These are phyloP conservation scores for Pseudochirops corinnae DNA, from an alignment of 2,797 vertebrate species.

Conservation along the genomic window DNA sequence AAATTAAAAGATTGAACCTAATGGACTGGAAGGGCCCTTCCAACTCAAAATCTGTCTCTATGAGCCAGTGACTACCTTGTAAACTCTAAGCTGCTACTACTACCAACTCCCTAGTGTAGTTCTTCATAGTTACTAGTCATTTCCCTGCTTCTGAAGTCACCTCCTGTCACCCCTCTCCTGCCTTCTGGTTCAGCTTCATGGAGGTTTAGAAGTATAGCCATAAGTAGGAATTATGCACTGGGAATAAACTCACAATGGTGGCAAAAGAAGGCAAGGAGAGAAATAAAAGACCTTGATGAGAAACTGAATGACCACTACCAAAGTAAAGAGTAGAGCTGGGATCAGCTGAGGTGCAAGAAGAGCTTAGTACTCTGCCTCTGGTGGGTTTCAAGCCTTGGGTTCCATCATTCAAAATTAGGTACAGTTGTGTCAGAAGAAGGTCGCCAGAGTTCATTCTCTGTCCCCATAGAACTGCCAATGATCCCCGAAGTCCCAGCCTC, in stretches of 20 bases:
- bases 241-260: background rate
- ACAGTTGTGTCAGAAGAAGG: no score
- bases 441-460: no score
- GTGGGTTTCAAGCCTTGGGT: background rate
- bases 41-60: no score
- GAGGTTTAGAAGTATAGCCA: background rate
- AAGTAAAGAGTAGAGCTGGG: background rate
- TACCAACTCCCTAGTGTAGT: background rate
- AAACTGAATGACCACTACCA: background rate
- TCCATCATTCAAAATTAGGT: no score
- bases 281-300: background rate
- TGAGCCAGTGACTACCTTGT: background rate
- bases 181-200: background rate
- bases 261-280: background rate
- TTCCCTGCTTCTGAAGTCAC: no score
- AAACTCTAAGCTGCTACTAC: background rate
- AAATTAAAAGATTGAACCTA: background rate
- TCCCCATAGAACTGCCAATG: no score
- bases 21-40: no score
- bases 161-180: background rate
- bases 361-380: background rate
- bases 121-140: background rate
- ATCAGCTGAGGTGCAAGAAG: background rate
- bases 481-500: no score
- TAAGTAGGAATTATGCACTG: background rate